Evolutionary conservation across 2,888 invertebrate species (phyloP).

Genomic region (Dasypogon diadema): DNA sequence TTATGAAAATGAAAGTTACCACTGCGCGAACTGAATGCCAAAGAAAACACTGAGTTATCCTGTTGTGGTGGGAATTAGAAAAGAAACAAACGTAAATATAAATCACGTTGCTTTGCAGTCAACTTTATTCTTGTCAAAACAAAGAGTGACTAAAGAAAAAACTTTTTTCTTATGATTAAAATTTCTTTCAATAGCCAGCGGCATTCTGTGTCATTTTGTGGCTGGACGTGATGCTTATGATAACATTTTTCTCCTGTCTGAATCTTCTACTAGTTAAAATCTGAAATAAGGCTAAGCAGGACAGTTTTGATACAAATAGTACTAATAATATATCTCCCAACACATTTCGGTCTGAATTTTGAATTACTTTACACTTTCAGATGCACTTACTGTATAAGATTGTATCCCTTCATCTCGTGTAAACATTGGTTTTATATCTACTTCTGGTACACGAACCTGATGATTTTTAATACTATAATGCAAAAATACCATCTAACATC

Average conservation of each 20-base stretch:
- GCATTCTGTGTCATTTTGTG: not conserved
- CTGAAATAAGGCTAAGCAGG: too few relatives aligned
- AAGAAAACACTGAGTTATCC: not conserved
- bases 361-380: too few relatives aligned
- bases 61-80: slow-evolving; percentile 8
- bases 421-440: too few relatives aligned
- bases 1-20: slow-evolving; percentile 32
- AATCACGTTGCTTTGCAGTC: not conserved
- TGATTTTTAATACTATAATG: too few relatives aligned
- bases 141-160: not conserved
- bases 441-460: too few relatives aligned
- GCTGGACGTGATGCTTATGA: slow-evolving; percentile 1
- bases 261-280: too few relatives aligned
- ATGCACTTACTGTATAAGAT: too few relatives aligned
- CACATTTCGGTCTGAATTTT: not conserved
- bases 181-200: slow-evolving; percentile 9
- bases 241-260: too few relatives aligned
- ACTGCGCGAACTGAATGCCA: slow-evolving; percentile 2
- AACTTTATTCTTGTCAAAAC: not conserved
- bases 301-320: slow-evolving; percentile 3
- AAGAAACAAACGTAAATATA: not conserved
- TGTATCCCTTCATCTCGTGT: too few relatives aligned
- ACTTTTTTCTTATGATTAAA: slow-evolving; percentile 4
- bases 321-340: not conserved
- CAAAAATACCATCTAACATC: too few relatives aligned